Evolutionary conservation across 2,797 vertebrate species (phyloP).

Genomic region (Myripristis murdjan): DNA sequence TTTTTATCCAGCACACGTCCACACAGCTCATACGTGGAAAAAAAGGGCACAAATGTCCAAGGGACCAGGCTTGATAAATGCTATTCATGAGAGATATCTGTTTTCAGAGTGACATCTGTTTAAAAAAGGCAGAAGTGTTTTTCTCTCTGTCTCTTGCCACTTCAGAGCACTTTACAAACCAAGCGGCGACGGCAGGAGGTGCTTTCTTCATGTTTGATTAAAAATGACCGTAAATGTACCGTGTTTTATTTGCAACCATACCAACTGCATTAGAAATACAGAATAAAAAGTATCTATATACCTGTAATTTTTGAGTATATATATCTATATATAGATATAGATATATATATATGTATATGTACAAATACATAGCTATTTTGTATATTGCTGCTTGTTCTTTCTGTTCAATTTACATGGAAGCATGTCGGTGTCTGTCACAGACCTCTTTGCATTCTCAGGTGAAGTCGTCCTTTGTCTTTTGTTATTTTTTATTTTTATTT

Average conservation of each 20-base stretch:
- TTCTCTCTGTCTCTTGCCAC: conserved; percentile 46
- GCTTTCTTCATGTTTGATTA: conserved; percentile 67
- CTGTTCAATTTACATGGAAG: conserved; percentile 76
- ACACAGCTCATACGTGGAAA: conserved; percentile 37
- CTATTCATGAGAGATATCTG: conserved; percentile 28
- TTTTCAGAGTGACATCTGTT: conserved; percentile 52
- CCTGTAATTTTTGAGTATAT: conserved; percentile 74
- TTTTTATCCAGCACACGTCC: conserved; percentile 28
- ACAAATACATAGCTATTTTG: conserved; percentile 84
- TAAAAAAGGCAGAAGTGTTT: conserved; percentile 38
- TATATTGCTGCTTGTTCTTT: conserved; percentile 81
- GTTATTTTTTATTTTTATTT: too few species aligned
- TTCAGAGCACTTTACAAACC: conserved; percentile 84
- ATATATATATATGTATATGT: too few species aligned
- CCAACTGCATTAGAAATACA: conserved; percentile 70
- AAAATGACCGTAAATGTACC: conserved; percentile 51
- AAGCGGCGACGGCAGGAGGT: conserved; percentile 66
- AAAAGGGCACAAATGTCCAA: conserved; percentile 42
- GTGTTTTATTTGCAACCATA: conserved; percentile 71
- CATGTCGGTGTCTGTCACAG: conserved; percentile 77
- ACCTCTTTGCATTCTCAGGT: conserved; percentile 84
- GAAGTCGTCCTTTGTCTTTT: conserved; percentile 61
- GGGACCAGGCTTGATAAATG: conserved; percentile 48
- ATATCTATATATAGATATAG: too few species aligned
- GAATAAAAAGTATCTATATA: conserved; percentile 72